Evolutionary conservation across 35 echinoderm and acorn worm species (phyloP).

Genomic region (Heliocidaris tuberculata): DNA sequence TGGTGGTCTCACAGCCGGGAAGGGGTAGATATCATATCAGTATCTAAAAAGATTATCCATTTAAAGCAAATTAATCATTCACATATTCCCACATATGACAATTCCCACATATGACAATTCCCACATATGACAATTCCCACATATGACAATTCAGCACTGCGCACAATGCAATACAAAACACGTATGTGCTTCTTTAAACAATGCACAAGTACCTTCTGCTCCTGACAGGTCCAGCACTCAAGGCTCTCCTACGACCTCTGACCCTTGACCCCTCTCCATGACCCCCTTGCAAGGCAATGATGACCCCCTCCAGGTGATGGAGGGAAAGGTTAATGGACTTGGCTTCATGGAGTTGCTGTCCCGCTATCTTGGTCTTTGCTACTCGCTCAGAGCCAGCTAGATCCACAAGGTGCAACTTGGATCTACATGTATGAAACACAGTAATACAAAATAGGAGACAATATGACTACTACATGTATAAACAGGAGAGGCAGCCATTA

Average conservation of each 20-base stretch:
- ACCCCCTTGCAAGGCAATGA: constrained; percentile 56
- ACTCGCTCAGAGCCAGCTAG: constrained; percentile 64
- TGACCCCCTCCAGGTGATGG: constrained; percentile 68
- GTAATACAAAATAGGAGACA: background rate
- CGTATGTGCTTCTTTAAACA: no score
- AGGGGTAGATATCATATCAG: no score
- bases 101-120: no score
- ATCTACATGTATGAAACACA: constrained; percentile 43
- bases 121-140: no score
- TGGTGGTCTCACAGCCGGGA: no score
- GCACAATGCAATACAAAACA: no score
- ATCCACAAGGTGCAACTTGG: constrained; percentile 66
- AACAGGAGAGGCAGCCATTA: background rate
- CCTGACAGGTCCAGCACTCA: constrained; percentile 58
- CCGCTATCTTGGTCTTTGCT: constrained; percentile 55
- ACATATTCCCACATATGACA: no score
- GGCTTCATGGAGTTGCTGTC: constrained; percentile 57
- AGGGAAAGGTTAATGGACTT: constrained; percentile 70
- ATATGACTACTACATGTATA: background rate
- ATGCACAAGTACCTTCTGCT: constrained; percentile 21
- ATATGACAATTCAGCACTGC: no score
- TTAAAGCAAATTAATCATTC: no score
- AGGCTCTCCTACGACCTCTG: constrained; percentile 12
- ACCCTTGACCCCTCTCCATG: background rate
- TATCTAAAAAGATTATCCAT: no score